Evolutionary conservation across 2,113 vertebrate genomes (phyloP), one percentile per base, ranked within the genome.

Genomic region (Petrocephalus microphthalmus): DNA sequence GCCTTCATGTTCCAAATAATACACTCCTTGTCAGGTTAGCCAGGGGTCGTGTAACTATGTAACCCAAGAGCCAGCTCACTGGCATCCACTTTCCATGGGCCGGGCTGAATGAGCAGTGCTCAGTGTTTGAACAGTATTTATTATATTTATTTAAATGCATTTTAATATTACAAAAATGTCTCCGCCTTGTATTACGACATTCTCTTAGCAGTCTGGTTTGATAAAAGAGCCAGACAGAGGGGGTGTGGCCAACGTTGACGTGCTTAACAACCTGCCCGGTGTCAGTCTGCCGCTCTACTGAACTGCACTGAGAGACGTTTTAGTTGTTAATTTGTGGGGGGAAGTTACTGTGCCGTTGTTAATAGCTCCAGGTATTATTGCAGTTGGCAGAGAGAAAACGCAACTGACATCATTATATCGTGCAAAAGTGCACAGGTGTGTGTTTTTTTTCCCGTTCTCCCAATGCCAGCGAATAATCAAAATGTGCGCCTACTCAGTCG

Each of bases 391-490:
- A 82, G 7, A 88, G 19, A 25, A 20, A 56, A 42, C 47, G 49
- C 51, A 87, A 33, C 88, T 60, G 67, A n/a, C 47, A 51, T 88
- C 87, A 85, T 86, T 64, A 82, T 88, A 42, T 89, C 42, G 87
- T 90, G 52, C 84, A 87, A 33, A 67, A 86, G 51, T 10, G 54
- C 83, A 90, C 83, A 49, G 88, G 88, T 89, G 53, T 84, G 67
- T 92, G 92, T 91, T 92, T 29, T 29, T 93, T 91, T 89, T 74
- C 88, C 25, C 22, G 2, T n/a, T 45, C 82, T 88, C 88, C 92
- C 92, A 54, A 37, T 47, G 81, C 81, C 81, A 83, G 90, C 90
- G 91, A 88, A 87, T 91, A 93, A 90, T 93, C 90, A 89, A 91
- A 90, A 90, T 89, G 84, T 89, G 87, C 47, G 42, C 56, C 85